Evolutionary conservation across 2,888 invertebrate genomes (phyloP).

Genomic region (Azorinus chamasolen): DNA sequence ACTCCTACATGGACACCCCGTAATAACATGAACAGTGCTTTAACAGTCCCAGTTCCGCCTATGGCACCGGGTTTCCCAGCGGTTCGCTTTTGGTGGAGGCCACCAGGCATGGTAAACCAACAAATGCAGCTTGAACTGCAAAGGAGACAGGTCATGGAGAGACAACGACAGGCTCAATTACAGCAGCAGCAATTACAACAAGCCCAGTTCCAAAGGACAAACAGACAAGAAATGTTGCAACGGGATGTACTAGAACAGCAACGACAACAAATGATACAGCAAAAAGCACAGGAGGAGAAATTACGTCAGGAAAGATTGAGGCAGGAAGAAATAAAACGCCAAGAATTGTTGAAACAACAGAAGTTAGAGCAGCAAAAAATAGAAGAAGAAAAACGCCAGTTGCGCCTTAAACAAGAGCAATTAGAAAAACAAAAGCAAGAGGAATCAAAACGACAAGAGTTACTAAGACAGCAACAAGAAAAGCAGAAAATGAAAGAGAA

Average conservation of each 20-base stretch:
- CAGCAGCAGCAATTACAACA: constrained; percentile 20
- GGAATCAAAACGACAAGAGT: constrained; percentile 23
- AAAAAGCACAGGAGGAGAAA: constrained; percentile 7
- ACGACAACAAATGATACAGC: constrained; percentile 19
- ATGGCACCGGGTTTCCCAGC: constrained; percentile 45
- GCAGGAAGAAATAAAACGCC: constrained; percentile 20
- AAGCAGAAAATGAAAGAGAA: constrained; percentile 21
- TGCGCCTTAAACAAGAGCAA: constrained; percentile 20
- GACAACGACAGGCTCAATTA: constrained; percentile 1
- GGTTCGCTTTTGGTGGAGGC: constrained; percentile 56
- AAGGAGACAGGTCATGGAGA: constrained; percentile 23
- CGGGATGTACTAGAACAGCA: constrained; percentile 15
- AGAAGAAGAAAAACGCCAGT: constrained; percentile 15
- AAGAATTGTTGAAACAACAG: constrained; percentile 15
- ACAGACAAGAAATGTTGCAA: constrained; percentile 14
- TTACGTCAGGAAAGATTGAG: constrained; percentile 15
- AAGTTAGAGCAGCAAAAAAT: constrained; percentile 11
- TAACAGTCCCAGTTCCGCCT: constrained; percentile 18
- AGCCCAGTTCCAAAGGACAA: not conserved
- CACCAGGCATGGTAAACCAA: constrained; percentile 10
- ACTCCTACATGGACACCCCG: too few relatives aligned
- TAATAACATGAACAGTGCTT: not conserved
- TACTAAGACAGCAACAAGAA: constrained; percentile 16
- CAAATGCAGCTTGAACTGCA: constrained; percentile 24
- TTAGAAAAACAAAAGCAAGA: constrained; percentile 23